Base-by-base conservation (phyloP, 1,140 invertebrate genomes). In the Chlorops oryzae region DNA sequence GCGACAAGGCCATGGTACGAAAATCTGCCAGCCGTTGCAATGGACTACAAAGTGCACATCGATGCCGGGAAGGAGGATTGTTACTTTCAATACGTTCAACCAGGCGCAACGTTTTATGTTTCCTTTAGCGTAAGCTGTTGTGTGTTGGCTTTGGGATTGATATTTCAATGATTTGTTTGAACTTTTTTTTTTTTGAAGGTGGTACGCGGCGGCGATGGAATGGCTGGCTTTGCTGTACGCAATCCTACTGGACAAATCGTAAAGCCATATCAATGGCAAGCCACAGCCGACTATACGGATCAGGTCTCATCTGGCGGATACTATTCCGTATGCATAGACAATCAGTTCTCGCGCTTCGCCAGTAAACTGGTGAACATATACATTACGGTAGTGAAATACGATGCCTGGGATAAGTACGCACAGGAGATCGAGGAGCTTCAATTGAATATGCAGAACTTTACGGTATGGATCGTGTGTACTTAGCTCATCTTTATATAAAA, bases 41-140 rank as follows among this genome's bases (percentile, higher is more conserved):
- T 93, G 88, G 91, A 96, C 58, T 93, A 94, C 69, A 94, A 94
- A 78, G 87, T 95, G 15, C 88, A 93, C 71, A 84, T 96, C 49
- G 90, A 95, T 68, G 85, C 91, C 9, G 90, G 90, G 24, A 94
- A 93, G 76, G 91, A 96, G 73, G 92, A 95, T 61, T 96, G 92
- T 77, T 96, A 93, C 69, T 93, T 84, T 74, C 91, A 94, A 76
- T 92, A 87, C 77, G 90, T 93, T 42, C 87, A 92, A 64, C 83
- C 86, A 20, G 88, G 88, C 41, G 88, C 90, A n/a, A 92, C 90
- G 24, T 88, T 96, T 63, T 95, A 92, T 72, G 90, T 92, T 39
- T 91, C 89, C 58, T 92, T 92, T 74, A 90, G 93, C 79, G 91
- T 92, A 79, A 72, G 59, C 63, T 21, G 3, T 10, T 4, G 3